Base-by-base conservation (phyloP, 2,113 vertebrate genomes). In the Notothenia rossii region DNA sequence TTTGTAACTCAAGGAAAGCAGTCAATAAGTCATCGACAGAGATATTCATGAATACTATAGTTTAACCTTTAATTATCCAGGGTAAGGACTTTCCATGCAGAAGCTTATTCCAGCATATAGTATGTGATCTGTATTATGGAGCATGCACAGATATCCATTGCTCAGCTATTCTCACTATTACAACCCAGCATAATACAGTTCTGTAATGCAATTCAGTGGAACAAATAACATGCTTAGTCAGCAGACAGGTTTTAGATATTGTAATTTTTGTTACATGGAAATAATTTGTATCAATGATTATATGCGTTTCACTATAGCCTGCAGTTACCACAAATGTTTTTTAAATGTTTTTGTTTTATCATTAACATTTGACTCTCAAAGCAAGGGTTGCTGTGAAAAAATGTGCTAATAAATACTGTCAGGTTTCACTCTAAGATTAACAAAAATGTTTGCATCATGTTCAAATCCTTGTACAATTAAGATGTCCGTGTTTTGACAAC, bases 11-110 rank as follows among this genome's bases (percentile, higher is more conserved):
- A 45, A 33, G 61, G 40, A 48, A 66, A 43, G 33, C 0, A 18
- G 9, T 77, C 50, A 25, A 56, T 56, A 40, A 15, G 12, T 50
- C 48, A 69, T 78, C 9, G 25, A 33, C 8, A 73, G 48, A 77
- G 75, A 78, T 54, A 8, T 11, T 5, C 14, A 29, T 72, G 50
- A 79, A 77, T 25, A 51, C 36, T 20, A 43, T 36, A 51, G 22
- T 70, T 90, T 77, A 76, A 58, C 62, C 59, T 62, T 67, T 55
- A 61, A 72, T 81, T 67, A 51, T 71, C 54, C 20, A 63, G 11
- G 12, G 20, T 53, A 48, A 1, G 43, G 50, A 53, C 45, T 64
- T 71, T 56, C 25, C 25, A 33, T 11, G 10, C 1, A n/a, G 54
- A 49, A 65, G 20, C 33, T 22, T 56, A 22, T 61, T 62, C 49